Conservation (phyloP, 2,888 invertebrate species). For the Hyles lineata region DNA sequence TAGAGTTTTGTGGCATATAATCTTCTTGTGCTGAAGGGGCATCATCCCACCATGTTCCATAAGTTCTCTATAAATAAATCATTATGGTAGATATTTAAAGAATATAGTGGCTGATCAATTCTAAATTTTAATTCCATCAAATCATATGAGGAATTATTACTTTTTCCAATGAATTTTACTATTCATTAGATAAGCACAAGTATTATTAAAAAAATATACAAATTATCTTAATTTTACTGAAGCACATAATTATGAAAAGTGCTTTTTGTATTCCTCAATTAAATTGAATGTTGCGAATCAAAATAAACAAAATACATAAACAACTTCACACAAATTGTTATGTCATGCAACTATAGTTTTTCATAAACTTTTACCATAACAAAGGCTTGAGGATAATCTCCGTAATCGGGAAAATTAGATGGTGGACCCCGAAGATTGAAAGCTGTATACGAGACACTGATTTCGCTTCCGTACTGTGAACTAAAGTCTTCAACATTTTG, state of each 20-base stretch:
- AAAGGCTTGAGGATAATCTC: constrained; percentile 95
- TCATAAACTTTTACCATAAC: constrained; percentile 88
- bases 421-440: constrained; percentile 94
- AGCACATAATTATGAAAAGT: constrained; percentile 9
- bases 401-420: constrained; percentile 94
- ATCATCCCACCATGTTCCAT: constrained; percentile 93
- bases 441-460: constrained; percentile 94
- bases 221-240: background rate
- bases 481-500: constrained; percentile 92
- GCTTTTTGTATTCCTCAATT: background rate
- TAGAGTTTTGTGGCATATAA: constrained; percentile 90
- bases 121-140: background rate
- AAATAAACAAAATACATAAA: constrained; percentile 14
- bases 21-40: constrained; percentile 89
- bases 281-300: constrained; percentile 1
- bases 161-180: no score
- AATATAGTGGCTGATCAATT: background rate
- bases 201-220: no score
- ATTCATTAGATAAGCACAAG: no score
- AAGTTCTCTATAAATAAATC: constrained; percentile 87
- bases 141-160: no score
- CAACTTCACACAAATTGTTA: background rate
- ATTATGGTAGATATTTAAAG: constrained; percentile 4
- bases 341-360: constrained; percentile 1
- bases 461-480: constrained; percentile 95